Base-by-base conservation (phyloP, 2,113 vertebrate species). In the Plotosus lineatus region DNA sequence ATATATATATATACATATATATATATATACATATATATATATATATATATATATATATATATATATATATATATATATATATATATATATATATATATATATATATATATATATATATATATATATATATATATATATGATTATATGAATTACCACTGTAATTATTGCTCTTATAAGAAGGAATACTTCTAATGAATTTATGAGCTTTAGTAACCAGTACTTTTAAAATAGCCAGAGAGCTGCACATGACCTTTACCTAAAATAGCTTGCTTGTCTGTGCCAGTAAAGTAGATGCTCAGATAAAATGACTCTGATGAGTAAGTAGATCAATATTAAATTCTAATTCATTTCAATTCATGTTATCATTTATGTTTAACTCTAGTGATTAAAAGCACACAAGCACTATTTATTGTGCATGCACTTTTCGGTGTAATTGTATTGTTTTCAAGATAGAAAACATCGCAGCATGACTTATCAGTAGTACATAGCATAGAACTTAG, bases 201-300 rank as follows among this genome's bases (percentile, higher is more conserved):
- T 21, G 31, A 28, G 31, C 19, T 63, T 75, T 61, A 77, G 69
- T 72, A 80, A 55, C 19, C 58, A 72, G 63, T 38, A 73, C 69
- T 77, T 75, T 61, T 51, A 75, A 83, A 80, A 77, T 76, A 74
- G 55, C 77, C 55, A 42, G 69, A 53, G 55, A 77, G 48, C 50
- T 69, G 65, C 44, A 51, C 36, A 58, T 85, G 79, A 80, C 81
- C 84, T 82, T 83, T 83, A 74, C 81, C 81, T 68, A 85, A 85
- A 80, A 85, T 83, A 85, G 80, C 38, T 71, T 65, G 28, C 31
- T 10, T 10, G 36, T 73, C 19, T 12, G 12, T 63, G 42, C 48
- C 58, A 63, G 31, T 65, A 56, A 68, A 48, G 4, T 10, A 4
- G 21, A 75, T 48, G 33, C 28, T 82, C 38, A 5, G 48, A 68